These are phyloP conservation scores for Myiagra hebetior DNA, from an alignment of 2,113 vertebrate species.

Conservation along the genomic window DNA sequence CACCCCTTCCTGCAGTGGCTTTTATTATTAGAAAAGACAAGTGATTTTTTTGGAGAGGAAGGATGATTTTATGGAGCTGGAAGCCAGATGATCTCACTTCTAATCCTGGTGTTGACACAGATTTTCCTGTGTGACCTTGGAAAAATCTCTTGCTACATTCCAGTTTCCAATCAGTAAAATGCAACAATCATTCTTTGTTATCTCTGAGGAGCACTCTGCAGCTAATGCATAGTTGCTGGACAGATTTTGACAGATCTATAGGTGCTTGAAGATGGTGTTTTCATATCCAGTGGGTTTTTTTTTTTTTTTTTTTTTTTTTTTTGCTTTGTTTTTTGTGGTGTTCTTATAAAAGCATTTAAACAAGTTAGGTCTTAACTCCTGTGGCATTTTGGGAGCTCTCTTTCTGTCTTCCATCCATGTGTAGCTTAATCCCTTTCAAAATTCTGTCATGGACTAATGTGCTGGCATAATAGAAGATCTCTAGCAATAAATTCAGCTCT, in stretches of 20 bases:
- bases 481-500: background rate
- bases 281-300: background rate
- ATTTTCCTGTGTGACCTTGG: slow-evolving; percentile 27
- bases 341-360: background rate
- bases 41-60: background rate
- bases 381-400: background rate
- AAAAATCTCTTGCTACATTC: background rate
- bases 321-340: too few species aligned
- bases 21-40: slow-evolving; percentile 47
- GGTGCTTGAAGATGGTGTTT: background rate
- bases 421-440: background rate
- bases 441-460: background rate
- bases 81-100: slow-evolving; percentile 41
- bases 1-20: background rate
- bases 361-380: background rate
- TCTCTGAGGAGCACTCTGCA: background rate
- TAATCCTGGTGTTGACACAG: slow-evolving; percentile 36
- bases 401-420: background rate
- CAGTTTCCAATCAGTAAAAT: background rate
- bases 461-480: background rate
- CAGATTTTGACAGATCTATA: background rate
- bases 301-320: too few species aligned
- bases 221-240: background rate
- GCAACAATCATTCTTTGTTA: background rate
- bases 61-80: slow-evolving; percentile 31